A percentile compares a stretch with the other conserved stretches of the same genome.
Evolutionary conservation across 2,797 vertebrate species (phyloP).

Genomic region (Sebastiscus tertius): DNA sequence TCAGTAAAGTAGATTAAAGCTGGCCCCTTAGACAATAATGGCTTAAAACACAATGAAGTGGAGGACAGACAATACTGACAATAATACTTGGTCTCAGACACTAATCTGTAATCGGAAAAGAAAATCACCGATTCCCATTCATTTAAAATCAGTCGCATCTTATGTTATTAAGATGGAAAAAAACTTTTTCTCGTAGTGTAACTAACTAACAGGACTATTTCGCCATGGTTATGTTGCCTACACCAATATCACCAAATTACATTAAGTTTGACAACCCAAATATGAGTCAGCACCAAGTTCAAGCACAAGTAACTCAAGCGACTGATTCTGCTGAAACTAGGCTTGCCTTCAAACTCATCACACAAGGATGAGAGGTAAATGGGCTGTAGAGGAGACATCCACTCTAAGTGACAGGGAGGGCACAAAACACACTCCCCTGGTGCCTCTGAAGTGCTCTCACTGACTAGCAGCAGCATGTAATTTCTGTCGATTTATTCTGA

Average conservation of each 20-base stretch:
- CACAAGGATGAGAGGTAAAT: constrained; percentile 49
- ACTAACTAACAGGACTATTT: neutral
- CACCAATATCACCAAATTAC: neutral
- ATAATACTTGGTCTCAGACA: neutral
- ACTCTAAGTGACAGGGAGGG: constrained; percentile 54
- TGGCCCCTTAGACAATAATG: constrained; percentile 5
- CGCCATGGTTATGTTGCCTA: neutral
- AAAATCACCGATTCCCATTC: neutral
- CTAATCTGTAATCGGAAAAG: neutral
- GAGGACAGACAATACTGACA: neutral
- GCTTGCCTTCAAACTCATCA: constrained; percentile 46
- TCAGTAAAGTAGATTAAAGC: constrained; percentile 35
- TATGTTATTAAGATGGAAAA: neutral
- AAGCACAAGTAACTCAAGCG: constrained; percentile 5
- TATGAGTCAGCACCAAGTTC: constrained; percentile 23
- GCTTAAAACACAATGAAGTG: constrained; percentile 7
- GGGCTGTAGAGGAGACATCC: constrained; percentile 53
- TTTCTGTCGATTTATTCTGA: constrained; percentile 64
- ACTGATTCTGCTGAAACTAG: constrained; percentile 28
- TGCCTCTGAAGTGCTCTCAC: constrained; percentile 51
- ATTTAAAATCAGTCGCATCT: neutral
- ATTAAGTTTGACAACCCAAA: constrained; percentile 10
- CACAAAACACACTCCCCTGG: constrained; percentile 53
- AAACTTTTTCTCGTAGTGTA: neutral
- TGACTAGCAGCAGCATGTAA: constrained; percentile 62